phyloP scores from a whole-genome alignment of 1,140 invertebrate genomes.

The Caenorhabditis briggsae region DNA sequence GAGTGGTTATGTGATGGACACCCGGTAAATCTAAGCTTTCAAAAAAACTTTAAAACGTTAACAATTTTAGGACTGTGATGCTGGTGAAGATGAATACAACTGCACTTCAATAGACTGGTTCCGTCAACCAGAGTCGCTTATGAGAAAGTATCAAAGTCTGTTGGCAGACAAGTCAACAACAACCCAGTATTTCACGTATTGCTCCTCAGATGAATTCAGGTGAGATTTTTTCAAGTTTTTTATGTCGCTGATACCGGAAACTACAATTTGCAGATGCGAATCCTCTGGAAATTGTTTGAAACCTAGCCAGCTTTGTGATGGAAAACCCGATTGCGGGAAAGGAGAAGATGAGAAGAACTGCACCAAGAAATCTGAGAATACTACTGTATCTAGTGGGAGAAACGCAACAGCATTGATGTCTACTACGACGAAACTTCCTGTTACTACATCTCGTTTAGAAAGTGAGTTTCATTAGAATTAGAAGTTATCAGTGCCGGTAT shows the following conservation, averaged over 20 bases:
- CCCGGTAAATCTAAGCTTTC: neutral
- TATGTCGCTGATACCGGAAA: no score
- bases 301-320: neutral
- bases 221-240: neutral
- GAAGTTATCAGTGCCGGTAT: no score
- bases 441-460: neutral
- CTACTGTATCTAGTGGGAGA: neutral
- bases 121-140: neutral
- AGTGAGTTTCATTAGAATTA: conserved; percentile 12
- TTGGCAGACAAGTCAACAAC: neutral
- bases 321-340: neutral
- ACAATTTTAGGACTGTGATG: conserved; percentile 25
- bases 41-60: neutral
- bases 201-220: neutral
- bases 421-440: neutral
- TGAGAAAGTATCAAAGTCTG: conserved; percentile 38
- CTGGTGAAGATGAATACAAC: conserved; percentile 43
- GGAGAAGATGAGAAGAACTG: conserved; percentile 22
- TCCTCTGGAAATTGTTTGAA: conserved; percentile 25
- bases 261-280: no score
- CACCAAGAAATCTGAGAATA: neutral
- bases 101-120: conserved; percentile 33
- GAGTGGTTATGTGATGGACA: conserved; percentile 54
- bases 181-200: neutral
- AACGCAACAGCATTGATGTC: neutral